These are phyloP conservation scores for Lacerta agilis DNA, from an alignment of 2,797 vertebrate genomes.

Conservation along the genomic window DNA sequence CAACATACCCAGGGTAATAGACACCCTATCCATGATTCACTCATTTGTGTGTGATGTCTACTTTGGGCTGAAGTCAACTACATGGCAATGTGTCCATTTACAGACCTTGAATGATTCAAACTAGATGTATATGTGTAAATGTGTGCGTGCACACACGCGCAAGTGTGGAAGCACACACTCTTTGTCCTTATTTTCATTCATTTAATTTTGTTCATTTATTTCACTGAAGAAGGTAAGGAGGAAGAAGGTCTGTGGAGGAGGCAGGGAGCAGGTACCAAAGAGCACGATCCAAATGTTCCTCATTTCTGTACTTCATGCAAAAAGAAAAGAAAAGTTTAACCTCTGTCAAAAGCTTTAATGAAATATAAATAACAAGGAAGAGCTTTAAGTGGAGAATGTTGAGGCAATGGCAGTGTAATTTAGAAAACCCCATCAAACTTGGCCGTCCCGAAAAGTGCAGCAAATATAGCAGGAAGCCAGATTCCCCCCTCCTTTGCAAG, in stretches of 20 bases:
- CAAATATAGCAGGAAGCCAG: conserved; percentile 67
- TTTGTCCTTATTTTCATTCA: background rate
- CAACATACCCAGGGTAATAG: too few relatives aligned
- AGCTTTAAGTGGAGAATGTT: conserved; percentile 61
- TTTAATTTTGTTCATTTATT: background rate
- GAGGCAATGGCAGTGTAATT: conserved; percentile 48
- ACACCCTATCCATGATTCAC: too few relatives aligned
- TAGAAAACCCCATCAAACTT: conserved; percentile 58
- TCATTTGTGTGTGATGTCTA: background rate
- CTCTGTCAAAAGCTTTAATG: background rate
- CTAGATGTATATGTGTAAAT: too few relatives aligned
- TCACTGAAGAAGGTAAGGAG: background rate
- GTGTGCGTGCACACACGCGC: too few relatives aligned
- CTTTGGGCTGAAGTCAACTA: conserved; percentile 25
- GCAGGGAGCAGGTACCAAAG: background rate
- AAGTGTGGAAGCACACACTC: too few relatives aligned
- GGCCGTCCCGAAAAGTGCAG: conserved; percentile 65
- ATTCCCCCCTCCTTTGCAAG: conserved; percentile 49
- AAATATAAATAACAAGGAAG: background rate
- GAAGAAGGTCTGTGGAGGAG: background rate
- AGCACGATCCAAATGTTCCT: background rate
- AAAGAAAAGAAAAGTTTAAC: background rate
- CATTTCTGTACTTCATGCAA: background rate
- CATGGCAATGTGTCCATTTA: conserved; percentile 68
- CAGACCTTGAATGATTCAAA: conserved; percentile 32